Evolutionary conservation across 2,888 invertebrate species (phyloP), one percentile per base, ranked within the genome.

Genomic region (Nematopogon swammerdamellus): DNA sequence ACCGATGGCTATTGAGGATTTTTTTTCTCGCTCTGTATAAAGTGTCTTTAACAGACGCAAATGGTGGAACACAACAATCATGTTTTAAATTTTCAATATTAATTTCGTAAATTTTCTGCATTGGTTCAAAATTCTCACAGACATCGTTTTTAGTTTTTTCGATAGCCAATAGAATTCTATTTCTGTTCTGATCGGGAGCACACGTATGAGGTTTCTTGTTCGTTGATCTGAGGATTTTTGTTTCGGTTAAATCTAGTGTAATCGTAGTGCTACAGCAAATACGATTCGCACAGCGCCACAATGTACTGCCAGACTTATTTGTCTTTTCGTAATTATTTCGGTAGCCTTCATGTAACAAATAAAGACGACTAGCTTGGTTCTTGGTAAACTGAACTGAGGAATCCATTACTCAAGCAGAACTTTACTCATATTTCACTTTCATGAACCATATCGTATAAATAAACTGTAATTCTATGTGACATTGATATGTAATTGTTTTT

Each of bases 271-370:
- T 49, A 45, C 49, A 49, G 49, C 49, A 49, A 45, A 45, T 45
- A 49, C 49, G 49, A 49, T 49, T 49, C 45, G 49, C 49, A n/a
- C 49, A 49, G 49, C 49, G 49, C 49, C 49, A 45, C 45, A 45
- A 45, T 49, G 47, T 48, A 48, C 47, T 48, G 19, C 49, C 36
- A 49, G 49, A 49, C 29, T 49, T 49, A 49, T 49, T 49, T 49
- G 49, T 49, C 45, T 49, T 49, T 48, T 49, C 49, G 44, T 44
- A 49, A 49, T 45, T 49, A 45, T 49, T 29, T 44, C 49, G 43
- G 49, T 44, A 49, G 45, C 49, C 49, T 49, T 25, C 25, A 25
- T 44, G 42, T 48, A 42, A 42, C 43, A 48, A 49, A 43, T 19
- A 49, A 45, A 16, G 44, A 45, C 43, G 45, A 49, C 45, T 45